A percentile compares a stretch with the other conserved stretches of the same genome.
Evolutionary conservation across 1,140 invertebrate species (phyloP).

Genomic region (Copidosoma floridanum): DNA sequence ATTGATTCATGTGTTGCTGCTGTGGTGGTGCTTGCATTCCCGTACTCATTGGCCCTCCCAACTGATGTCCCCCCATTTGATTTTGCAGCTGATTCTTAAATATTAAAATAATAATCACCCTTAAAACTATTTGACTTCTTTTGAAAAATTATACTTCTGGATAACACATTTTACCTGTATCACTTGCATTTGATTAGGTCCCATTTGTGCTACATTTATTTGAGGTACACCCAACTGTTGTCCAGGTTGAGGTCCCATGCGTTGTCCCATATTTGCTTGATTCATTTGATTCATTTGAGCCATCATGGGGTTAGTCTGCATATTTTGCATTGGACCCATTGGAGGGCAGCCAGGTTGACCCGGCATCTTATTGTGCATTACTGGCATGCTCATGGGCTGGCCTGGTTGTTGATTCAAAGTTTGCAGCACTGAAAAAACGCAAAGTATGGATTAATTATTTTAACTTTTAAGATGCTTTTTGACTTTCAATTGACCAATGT

Average conservation of each 20-base stretch:
- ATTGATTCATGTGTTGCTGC: constrained; percentile 50
- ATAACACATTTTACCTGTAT: constrained; percentile 42
- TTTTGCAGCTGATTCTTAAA: constrained; percentile 52
- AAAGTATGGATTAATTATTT: neutral
- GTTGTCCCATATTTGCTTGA: constrained; percentile 48
- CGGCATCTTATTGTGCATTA: constrained; percentile 57
- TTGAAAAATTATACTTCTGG: neutral
- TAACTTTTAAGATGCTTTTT: neutral
- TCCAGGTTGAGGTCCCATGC: constrained; percentile 34
- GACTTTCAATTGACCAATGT: neutral
- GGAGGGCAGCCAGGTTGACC: constrained; percentile 46
- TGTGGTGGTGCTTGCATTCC: constrained; percentile 54
- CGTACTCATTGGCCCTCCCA: constrained; percentile 48
- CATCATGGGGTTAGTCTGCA: constrained; percentile 51
- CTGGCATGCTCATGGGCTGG: constrained; percentile 61
- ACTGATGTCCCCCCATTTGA: constrained; percentile 53
- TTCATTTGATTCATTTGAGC: constrained; percentile 52
- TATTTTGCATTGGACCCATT: constrained; percentile 49
- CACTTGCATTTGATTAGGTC: constrained; percentile 46
- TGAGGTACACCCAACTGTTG: constrained; percentile 21
- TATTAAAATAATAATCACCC: constrained; percentile 35
- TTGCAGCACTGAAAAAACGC: constrained; percentile 58
- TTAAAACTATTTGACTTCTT: neutral
- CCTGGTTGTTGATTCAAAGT: constrained; percentile 62
- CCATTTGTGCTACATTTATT: constrained; percentile 39